Base-by-base conservation (phyloP, 1,140 invertebrate species). In the Atta colombica region DNA sequence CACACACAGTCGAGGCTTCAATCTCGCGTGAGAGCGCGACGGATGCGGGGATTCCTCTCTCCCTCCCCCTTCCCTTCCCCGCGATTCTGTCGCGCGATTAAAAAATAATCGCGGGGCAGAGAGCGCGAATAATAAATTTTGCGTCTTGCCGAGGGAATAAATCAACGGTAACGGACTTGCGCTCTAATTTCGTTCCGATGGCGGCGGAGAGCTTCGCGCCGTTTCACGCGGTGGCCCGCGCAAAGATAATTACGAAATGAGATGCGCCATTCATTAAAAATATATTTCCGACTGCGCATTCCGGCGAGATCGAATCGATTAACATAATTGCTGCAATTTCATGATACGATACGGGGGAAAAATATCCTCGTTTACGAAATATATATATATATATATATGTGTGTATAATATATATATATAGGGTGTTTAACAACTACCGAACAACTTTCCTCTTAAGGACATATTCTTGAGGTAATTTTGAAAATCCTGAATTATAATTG, bases 221-320 rank as follows among this genome's bases (percentile, higher is more conserved):
- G 45, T 55, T 60, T 39, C 71, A 39, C 66, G 28, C 75, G 51
- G 21, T 55, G 61, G 45, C 49, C 25, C 51, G 28, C 53, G 61
- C 51, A 58, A 80, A 86, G 61, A 77, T 84, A 84, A 84, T 84
- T 84, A 75, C 80, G 55, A 84, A 84, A 84, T 84, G 80, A 84
- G 80, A 84, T 75, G 80, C 80, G 55, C 80, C 45, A 84, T 84
- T 69, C 55, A 75, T 84, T 84, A 84, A 84, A 84, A 84, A 84
- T 84, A 84, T 84, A 84, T 84, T 84, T 84, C 80, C 35, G 80
- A 55, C 60, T 49, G 68, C 39, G 80, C 80, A 18, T 58, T 58
- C 53, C 68, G 25, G 21, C 28, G 12, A 69, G 49, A 39, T 84
- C 69, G 55, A 55, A 84, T 75, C 69, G 80, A 75, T 84, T 84